Evolutionary conservation across 1,140 invertebrate genomes (phyloP), one percentile per base, ranked within the genome.

Genomic region (Heliconius hewitsoni): DNA sequence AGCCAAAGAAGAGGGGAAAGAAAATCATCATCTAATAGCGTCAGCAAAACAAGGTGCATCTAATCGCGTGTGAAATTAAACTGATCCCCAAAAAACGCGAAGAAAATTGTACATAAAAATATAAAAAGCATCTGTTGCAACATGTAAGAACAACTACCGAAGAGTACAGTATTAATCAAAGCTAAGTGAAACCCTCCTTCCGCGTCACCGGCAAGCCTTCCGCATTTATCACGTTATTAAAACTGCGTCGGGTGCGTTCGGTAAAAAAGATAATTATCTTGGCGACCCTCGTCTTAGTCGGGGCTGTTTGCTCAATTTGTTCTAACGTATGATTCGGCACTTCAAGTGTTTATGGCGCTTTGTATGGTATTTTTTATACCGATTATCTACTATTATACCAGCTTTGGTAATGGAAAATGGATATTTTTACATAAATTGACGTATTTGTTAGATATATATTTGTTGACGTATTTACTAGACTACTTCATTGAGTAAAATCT

Each of bases 221-320:
- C 86, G 92, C 93, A 93, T 93, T 93, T 92, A 92, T 93, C 92
- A 89, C 88, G 91, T 89, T 94, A 94, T 94, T 94, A 94, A 90
- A 92, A 92, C 87, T 87, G 84, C 86, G 84, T 87, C 84, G 90
- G 90, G 88, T 88, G 87, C 85, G 85, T 85, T 86, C 84, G 81
- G 90, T 94, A 94, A 94, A 94, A 94, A 94, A 94, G 93, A 94
- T 94, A 94, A 94, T 94, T 94, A 93, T 94, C 93, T 94, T 94
- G 92, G 85, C 86, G 87, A 90, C 92, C 91, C 91, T 91, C 86
- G 89, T 93, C 92, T 94, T 94, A 78, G 77, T 34, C 79, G 90
- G 90, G 91, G 91, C 72, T 92, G 87, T 73, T 71, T 78, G 75
- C 78, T 80, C 73, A 80, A 82, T 82, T 82, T 81, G 79, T 71